These are phyloP conservation scores for Rotaria macrura DNA, from an alignment of 2,888 invertebrate genomes.

Conservation along the genomic window DNA sequence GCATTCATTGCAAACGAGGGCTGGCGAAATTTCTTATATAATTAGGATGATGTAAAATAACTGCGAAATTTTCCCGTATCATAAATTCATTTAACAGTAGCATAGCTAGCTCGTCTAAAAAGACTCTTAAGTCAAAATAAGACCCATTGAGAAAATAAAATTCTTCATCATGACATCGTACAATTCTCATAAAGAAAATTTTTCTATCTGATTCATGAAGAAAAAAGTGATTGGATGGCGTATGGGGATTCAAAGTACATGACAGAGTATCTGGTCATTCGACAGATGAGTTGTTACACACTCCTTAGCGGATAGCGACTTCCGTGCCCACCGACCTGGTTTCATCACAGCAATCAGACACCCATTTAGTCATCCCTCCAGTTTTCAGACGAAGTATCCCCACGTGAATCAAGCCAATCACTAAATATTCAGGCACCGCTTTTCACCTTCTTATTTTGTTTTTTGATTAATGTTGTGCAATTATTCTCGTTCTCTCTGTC, in stretches of 20 bases:
- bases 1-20: no score
- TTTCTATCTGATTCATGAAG: no score
- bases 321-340: not conserved
- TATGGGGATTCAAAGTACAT: not conserved
- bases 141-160: no score
- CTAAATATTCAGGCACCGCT: not conserved
- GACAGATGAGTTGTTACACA: conserved; percentile 15
- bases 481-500: no score
- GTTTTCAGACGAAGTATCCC: conserved; percentile 1
- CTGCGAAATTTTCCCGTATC: no score
- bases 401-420: not conserved
- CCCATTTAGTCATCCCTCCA: not conserved
- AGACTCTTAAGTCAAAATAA: no score
- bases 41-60: no score
- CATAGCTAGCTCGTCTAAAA: no score
- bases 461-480: not conserved
- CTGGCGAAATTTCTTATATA: no score
- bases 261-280: not conserved
- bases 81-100: no score
- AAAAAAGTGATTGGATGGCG: not conserved
- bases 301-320: not conserved
- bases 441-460: not conserved
- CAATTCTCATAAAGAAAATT: no score
- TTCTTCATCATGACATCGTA: no score
- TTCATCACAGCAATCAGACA: not conserved